Base-by-base conservation (phyloP, 2,888 invertebrate species). In the Brachyptera risi region DNA sequence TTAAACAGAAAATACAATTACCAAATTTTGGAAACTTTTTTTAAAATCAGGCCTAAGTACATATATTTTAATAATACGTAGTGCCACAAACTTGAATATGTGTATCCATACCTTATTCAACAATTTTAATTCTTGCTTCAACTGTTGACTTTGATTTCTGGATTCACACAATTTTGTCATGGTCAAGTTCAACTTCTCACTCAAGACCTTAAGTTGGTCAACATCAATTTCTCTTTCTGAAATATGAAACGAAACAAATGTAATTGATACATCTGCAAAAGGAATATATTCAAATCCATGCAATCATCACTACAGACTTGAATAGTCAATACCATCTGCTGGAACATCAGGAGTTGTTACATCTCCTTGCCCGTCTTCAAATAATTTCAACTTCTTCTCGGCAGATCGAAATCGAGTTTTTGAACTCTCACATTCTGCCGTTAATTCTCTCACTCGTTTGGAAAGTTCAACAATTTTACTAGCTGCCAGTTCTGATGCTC, bases 81-180 rank as follows among this genome's bases (percentile, higher is more conserved):
- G n/a, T n/a, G n/a, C n/a, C n/a, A n/a, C n/a, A n/a, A n/a, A n/a
- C n/a, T n/a, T n/a, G n/a, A n/a, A n/a, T n/a, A n/a, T n/a, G n/a
- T n/a, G n/a, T n/a, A n/a, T n/a, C 3, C 15, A 23, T 70, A 75
- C 76, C 72, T 87, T 90, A 17, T 87, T 86, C 0, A 88, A 85
- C 59, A 86, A 71, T 66, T 88, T 81, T 37, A 90, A 76, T 66
- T 89, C 89, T 68, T 84, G 87, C 69, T 85, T 86, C 7, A 90
- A 73, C 68, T 84, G 83, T 0, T 83, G 74, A 69, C 86, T 87
- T 65, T 80, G 79, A 70, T 90, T 89, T 68, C 86, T 85, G 21
- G 80, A 79, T 59, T 89, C 88, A 62, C 82, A 83, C 1, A 90
- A 75, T 71, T 87, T 89, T 65, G 80, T 81, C 58, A 79, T 81